Conservation (phyloP, 2,113 vertebrate genomes). For the Loxodonta africana region DNA sequence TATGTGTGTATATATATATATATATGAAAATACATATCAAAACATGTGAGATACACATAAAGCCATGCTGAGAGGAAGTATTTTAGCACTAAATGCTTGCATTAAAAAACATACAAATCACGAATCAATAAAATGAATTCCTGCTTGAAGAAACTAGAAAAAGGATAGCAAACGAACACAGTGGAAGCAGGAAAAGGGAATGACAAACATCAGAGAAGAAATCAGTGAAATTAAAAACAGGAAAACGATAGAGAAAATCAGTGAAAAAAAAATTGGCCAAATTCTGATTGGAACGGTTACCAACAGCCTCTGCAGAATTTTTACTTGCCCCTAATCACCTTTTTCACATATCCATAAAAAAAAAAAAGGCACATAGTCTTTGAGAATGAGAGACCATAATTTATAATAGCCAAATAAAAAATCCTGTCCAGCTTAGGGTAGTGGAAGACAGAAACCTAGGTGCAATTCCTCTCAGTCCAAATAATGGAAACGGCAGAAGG, state of each 20-base stretch:
- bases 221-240: neutral
- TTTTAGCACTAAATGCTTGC: neutral
- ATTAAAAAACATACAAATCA: neutral
- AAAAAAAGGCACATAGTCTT: neutral
- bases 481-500: neutral
- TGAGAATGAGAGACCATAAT: neutral
- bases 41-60: neutral
- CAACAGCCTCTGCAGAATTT: neutral
- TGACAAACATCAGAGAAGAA: neutral
- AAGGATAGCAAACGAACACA: neutral
- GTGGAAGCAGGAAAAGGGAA: neutral
- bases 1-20: too few species aligned
- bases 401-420: neutral
- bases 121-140: neutral
- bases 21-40: neutral
- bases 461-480: neutral
- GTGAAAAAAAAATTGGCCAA: neutral
- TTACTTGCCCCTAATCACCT: too few species aligned
- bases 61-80: neutral
- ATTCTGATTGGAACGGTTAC: neutral
- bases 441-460: neutral
- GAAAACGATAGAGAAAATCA: neutral
- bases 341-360: too few species aligned
- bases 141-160: neutral
- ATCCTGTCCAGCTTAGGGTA: fast-evolving